These are phyloP conservation scores for Hipposideros larvatus DNA, from an alignment of 2,797 vertebrate species.

Conservation along the genomic window DNA sequence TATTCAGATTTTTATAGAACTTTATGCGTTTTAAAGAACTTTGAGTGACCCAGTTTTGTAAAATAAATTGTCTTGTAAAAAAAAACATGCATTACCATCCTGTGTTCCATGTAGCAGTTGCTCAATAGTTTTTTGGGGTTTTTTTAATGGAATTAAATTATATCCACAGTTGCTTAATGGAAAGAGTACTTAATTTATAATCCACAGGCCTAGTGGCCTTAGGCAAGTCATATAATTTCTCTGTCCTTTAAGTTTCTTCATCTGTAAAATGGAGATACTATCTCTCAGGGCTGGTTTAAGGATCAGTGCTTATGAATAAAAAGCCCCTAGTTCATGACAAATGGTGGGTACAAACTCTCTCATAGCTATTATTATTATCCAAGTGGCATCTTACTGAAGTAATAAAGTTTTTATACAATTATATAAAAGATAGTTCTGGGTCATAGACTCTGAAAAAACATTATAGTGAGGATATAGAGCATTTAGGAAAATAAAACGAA, in stretches of 20 bases:
- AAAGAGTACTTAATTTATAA: slow-evolving; percentile 55
- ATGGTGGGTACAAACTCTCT: not conserved
- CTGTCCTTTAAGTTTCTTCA: not conserved
- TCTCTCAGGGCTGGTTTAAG: not conserved
- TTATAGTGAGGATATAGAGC: not conserved
- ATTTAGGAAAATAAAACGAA: slow-evolving; percentile 37
- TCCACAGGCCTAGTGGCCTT: not conserved
- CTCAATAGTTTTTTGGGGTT: not conserved
- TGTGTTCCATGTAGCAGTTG: not conserved
- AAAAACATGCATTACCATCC: not conserved
- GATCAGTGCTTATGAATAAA: not conserved
- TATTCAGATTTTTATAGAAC: slow-evolving; percentile 75
- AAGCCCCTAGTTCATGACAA: not conserved
- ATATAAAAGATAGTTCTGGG: not conserved
- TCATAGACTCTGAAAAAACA: not conserved
- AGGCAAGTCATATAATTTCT: not conserved
- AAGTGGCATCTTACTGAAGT: not conserved
- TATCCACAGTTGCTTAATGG: not conserved
- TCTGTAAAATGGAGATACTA: slow-evolving; percentile 29
- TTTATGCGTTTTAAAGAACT: slow-evolving; percentile 83
- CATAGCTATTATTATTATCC: not conserved
- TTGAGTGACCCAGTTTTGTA: slow-evolving; percentile 79
- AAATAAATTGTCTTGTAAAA: slow-evolving; percentile 75
- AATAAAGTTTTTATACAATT: slow-evolving; percentile 6
- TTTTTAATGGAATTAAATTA: slow-evolving; percentile 34